phyloP scores from a whole-genome alignment of 2,888 invertebrate species.

The Trimorus sp. region DNA sequence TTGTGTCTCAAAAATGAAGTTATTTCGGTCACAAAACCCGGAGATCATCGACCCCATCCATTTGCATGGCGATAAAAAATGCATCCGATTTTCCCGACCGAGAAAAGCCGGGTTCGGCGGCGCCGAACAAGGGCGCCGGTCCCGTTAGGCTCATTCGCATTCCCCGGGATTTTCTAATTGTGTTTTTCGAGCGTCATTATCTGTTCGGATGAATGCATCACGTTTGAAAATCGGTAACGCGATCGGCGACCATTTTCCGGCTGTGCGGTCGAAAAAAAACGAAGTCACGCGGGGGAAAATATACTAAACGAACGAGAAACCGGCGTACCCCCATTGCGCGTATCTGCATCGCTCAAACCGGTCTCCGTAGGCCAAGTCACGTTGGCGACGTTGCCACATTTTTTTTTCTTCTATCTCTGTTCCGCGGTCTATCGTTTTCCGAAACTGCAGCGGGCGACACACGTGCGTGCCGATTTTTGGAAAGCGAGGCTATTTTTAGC shows the following conservation, averaged over 20 bases:
- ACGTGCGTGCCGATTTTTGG: slow-evolving; percentile 31
- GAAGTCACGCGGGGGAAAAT: neutral
- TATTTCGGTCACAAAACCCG: slow-evolving; percentile 10
- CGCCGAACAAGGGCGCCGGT: slow-evolving; percentile 28
- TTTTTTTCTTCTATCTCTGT: neutral
- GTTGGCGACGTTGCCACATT: slow-evolving; percentile 34
- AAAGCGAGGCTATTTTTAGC: slow-evolving; percentile 31
- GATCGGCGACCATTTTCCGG: slow-evolving; percentile 35
- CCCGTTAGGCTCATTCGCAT: slow-evolving; percentile 58
- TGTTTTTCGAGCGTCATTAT: slow-evolving; percentile 35
- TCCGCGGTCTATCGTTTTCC: slow-evolving; percentile 3
- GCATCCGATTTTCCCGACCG: slow-evolving; percentile 41
- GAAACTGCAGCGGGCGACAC: slow-evolving; percentile 30
- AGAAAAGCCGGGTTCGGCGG: slow-evolving; percentile 42
- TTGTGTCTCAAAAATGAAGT: neutral
- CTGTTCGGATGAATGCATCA: slow-evolving; percentile 19
- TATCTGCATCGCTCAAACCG: slow-evolving; percentile 47
- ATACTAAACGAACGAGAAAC: slow-evolving; percentile 13
- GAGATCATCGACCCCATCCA: slow-evolving; percentile 30
- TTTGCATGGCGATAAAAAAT: slow-evolving; percentile 58
- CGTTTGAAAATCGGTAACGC: slow-evolving; percentile 28
- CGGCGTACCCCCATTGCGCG: slow-evolving; percentile 23
- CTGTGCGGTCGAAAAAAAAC: slow-evolving; percentile 25
- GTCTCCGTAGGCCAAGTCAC: slow-evolving; percentile 31
- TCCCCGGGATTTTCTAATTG: slow-evolving; percentile 57